These are phyloP conservation scores for Alces alces DNA, from an alignment of 2,113 vertebrate genomes.

Conservation along the genomic window DNA sequence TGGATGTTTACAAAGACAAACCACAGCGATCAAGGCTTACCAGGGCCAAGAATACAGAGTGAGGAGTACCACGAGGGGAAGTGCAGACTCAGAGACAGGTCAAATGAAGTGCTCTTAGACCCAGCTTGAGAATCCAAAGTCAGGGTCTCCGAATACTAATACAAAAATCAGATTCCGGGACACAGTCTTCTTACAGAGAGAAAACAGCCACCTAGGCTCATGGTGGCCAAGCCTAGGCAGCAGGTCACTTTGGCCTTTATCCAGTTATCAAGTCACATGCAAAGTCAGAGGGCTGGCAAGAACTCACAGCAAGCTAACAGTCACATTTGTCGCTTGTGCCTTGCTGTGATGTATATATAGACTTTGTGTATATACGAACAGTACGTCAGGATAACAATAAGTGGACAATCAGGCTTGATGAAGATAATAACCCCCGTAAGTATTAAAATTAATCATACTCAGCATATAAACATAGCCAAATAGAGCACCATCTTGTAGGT, in stretches of 20 bases:
- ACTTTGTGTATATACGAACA: neutral
- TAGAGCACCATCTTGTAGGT: rapidly evolving
- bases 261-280: neutral
- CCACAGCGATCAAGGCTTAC: neutral
- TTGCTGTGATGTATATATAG: neutral
- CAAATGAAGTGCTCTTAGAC: neutral
- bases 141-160: neutral
- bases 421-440: neutral
- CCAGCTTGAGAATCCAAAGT: neutral
- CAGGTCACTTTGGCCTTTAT: neutral
- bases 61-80: too few species aligned
- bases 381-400: neutral
- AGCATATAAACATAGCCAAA: neutral
- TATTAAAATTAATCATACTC: neutral
- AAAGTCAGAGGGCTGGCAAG: neutral
- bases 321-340: too few species aligned
- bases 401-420: neutral
- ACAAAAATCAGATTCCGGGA: neutral
- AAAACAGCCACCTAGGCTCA: neutral
- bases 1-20: neutral
- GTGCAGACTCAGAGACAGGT: neutral
- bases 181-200: neutral
- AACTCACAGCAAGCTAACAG: neutral
- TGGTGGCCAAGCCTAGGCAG: neutral
- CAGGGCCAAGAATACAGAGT: neutral